Conservation (phyloP, 2,113 vertebrate species). For the Tiliqua scincoides region DNA sequence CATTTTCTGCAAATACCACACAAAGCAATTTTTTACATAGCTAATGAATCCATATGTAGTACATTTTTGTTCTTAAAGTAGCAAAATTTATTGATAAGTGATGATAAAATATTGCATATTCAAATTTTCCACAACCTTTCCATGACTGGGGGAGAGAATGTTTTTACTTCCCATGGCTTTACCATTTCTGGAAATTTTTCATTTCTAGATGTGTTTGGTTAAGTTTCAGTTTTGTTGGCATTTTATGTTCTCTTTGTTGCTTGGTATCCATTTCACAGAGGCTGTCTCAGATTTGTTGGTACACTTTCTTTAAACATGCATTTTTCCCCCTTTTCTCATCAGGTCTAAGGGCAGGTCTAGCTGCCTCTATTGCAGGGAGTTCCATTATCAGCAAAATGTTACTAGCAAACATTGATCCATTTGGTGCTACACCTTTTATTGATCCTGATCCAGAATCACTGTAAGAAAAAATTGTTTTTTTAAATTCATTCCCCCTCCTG, state of each 20-base stretch:
- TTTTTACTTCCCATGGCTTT: too few relatives aligned
- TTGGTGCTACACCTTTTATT: slow-evolving; percentile 95
- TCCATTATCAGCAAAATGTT: slow-evolving; percentile 99
- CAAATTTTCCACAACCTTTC: too few relatives aligned
- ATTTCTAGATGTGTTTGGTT: too few relatives aligned
- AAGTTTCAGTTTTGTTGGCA: not conserved
- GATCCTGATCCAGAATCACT: slow-evolving; percentile 95
- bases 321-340: not conserved
- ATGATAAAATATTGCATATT: too few relatives aligned
- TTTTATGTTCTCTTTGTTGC: not conserved
- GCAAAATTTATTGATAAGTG: too few relatives aligned
- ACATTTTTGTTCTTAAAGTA: too few relatives aligned
- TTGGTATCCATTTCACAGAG: not conserved
- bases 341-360: slow-evolving; percentile 95
- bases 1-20: too few relatives aligned
- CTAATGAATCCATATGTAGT: too few relatives aligned
- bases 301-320: not conserved
- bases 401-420: slow-evolving; percentile 95
- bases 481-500: not conserved
- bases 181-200: too few relatives aligned
- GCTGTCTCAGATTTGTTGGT: not conserved
- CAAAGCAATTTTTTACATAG: too few relatives aligned
- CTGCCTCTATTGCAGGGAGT: slow-evolving; percentile 97
- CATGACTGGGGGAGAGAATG: too few relatives aligned
- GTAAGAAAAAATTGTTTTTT: slow-evolving; percentile 78